A percentile compares a stretch with the other conserved stretches of the same genome.
phyloP scores from a whole-genome alignment of 1,140 invertebrate genomes.

The Diuraphis noxia region DNA sequence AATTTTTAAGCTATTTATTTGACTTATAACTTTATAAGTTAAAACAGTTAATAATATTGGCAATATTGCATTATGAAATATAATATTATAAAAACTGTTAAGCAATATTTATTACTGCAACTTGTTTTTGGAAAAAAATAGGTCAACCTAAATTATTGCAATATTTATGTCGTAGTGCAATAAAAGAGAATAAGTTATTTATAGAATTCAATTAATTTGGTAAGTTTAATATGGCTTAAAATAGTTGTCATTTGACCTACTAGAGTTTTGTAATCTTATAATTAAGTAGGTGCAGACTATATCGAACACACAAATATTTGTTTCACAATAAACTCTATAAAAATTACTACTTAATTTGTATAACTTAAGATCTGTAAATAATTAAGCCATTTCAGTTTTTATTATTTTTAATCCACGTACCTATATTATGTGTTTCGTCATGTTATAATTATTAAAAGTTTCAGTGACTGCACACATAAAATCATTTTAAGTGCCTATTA shows the following conservation, averaged over 20 bases:
- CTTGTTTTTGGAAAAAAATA: neutral
- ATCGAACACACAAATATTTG: neutral
- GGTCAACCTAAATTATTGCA: neutral
- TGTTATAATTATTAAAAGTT: neutral
- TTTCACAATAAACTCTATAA: neutral
- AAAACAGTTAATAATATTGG: neutral
- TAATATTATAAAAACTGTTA: neutral
- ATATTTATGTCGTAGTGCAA: neutral
- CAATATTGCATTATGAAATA: neutral
- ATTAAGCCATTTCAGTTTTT: neutral
- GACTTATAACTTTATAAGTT: neutral
- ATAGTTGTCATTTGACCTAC: neutral
- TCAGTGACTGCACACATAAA: neutral
- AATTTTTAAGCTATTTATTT: neutral
- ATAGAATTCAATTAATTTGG: neutral
- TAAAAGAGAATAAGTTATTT: neutral
- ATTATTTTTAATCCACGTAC: neutral
- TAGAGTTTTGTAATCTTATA: neutral
- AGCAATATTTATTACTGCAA: too few relatives aligned
- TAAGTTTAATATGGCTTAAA: neutral
- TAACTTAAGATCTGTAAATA: neutral
- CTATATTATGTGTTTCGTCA: neutral
- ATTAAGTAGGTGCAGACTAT: neutral
- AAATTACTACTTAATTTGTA: neutral
- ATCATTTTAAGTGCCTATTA: neutral